These are phyloP conservation scores for Taphrorychus bicolor DNA, from an alignment of 2,888 invertebrate species.

Conservation along the genomic window DNA sequence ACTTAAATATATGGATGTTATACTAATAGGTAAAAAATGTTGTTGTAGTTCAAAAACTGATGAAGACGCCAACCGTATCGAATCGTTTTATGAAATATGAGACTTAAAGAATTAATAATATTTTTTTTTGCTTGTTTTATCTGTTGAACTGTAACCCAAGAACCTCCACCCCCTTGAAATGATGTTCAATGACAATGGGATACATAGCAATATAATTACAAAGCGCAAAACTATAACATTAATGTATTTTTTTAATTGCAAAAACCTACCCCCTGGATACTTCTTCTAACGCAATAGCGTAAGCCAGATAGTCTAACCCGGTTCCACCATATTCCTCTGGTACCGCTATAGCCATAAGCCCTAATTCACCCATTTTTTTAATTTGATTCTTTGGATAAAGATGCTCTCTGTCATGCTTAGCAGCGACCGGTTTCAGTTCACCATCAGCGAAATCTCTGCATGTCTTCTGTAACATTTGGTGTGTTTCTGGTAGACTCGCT, in stretches of 20 bases:
- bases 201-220: not conserved
- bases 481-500: constrained; percentile 82
- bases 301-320: constrained; percentile 90
- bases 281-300: constrained; percentile 94
- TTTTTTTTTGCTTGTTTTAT: too few species aligned
- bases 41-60: too few species aligned
- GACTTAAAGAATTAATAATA: too few species aligned
- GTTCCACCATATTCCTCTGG: constrained; percentile 88
- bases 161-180: too few species aligned
- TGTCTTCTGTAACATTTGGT: constrained; percentile 90
- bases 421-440: constrained; percentile 87
- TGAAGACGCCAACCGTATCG: too few species aligned
- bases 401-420: constrained; percentile 83
- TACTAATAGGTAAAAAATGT: too few species aligned
- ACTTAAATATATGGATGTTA: too few species aligned
- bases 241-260: not conserved
- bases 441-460: constrained; percentile 91
- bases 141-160: too few species aligned
- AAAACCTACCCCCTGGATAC: constrained; percentile 74
- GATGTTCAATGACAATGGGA: not conserved
- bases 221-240: not conserved
- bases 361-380: constrained; percentile 91
- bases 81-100: too few species aligned
- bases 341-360: constrained; percentile 83
- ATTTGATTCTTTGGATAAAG: constrained; percentile 84